Evolutionary conservation across 2,888 invertebrate species (phyloP).

Genomic region (Yponomeuta evonymella): DNA sequence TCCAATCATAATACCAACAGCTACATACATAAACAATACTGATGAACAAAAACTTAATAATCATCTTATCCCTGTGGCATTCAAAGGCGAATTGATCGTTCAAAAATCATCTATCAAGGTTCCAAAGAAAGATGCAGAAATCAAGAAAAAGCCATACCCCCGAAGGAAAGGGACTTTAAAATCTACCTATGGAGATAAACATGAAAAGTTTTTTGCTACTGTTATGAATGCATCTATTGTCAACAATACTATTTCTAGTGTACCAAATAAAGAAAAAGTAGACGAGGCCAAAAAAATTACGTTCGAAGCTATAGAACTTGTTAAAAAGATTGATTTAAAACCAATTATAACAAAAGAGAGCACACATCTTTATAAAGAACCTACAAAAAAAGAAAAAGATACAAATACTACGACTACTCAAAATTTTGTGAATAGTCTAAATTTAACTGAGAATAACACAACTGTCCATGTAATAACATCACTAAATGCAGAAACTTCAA

Average conservation of each 20-base stretch:
- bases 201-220: conserved; percentile 53
- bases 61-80: conserved; percentile 41
- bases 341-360: not conserved
- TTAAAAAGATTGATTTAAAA: not conserved
- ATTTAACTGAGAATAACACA: not conserved
- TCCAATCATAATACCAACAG: conserved; percentile 54
- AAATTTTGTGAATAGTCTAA: not conserved
- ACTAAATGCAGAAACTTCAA: conserved; percentile 26
- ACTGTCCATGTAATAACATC: not conserved
- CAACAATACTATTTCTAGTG: not conserved
- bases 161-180: conserved; percentile 68
- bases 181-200: conserved; percentile 70
- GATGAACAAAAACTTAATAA: conserved; percentile 43
- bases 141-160: conserved; percentile 55
- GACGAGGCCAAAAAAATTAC: not conserved
- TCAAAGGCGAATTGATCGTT: conserved; percentile 49
- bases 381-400: not conserved
- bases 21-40: conserved; percentile 36
- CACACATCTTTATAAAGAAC: no score
- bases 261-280: not conserved
- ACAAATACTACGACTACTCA: not conserved
- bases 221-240: conserved; percentile 21
- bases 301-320: not conserved
- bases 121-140: conserved; percentile 44
- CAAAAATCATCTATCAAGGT: conserved; percentile 46